Evolutionary conservation across 2,888 invertebrate genomes (phyloP), one percentile per base, ranked within the genome.

Genomic region (Amblyjoppa fuscipennis): DNA sequence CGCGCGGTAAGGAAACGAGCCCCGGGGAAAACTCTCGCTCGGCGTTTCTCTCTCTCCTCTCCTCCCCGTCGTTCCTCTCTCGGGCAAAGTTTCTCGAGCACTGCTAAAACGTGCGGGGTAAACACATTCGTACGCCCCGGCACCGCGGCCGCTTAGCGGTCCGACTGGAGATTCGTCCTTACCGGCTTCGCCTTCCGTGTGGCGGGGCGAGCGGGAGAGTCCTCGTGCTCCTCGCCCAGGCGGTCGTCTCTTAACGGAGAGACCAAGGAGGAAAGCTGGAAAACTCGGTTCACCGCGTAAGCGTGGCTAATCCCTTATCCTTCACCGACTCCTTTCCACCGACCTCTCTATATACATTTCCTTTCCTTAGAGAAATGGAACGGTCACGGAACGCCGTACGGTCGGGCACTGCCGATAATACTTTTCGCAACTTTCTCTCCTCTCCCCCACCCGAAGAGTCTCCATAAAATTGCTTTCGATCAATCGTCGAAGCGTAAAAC

Each of bases 111-210:
- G 90, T 87, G 89, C 87, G 83, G 83, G 88, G 90, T 90, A 90
- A 90, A 91, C 92, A 92, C 90, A 91, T 91, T 90, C 86, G 89
- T 89, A 88, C 61, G 13, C 61, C 76, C 45, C 51, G 68, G 81
- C 75, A 69, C 73, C 84, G 85, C 84, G 87, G 89, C 87, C 90
- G 89, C 88, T 90, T 90, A 89, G 89, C 83, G 88, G 86, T 86
- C 87, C 88, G 85, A 87, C 75, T 82, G 61, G 61, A 74, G 61
- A 64, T 53, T 69, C 20, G 41, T 31, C 49, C 70, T 25, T 28
- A 59, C 51, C 49, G 61, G 61, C 49, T 56, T 68, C 59, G 73
- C 56, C 76, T 75, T 51, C 34, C 68, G 51, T 20, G 20, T 20
- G 81, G 86, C 81, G 87, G 34, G 80, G 71, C 31, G 76, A 51